phyloP scores from a whole-genome alignment of 2,888 invertebrate genomes.

The Thera britannica region DNA sequence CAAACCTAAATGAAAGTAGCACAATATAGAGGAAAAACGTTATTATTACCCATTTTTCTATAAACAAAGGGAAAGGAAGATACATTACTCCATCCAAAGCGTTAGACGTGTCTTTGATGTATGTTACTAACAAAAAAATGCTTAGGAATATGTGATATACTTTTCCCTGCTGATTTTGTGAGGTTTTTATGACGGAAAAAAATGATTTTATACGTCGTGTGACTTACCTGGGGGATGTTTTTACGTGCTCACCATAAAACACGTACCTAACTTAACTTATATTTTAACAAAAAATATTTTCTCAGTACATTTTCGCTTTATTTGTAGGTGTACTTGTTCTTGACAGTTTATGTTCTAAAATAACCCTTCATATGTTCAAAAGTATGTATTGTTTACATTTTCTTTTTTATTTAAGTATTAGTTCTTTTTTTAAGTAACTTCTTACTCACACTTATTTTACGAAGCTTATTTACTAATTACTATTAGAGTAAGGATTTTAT shows the following conservation, averaged over 20 bases:
- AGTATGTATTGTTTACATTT: no score
- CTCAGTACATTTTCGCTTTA: no score
- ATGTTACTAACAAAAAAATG: conserved; percentile 38
- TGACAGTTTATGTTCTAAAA: no score
- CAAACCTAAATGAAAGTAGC: conserved; percentile 24
- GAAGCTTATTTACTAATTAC: no score
- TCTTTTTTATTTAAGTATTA: no score
- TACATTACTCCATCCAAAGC: conserved; percentile 39
- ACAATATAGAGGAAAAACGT: conserved; percentile 30
- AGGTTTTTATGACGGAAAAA: conserved; percentile 23
- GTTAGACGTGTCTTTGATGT: conserved; percentile 45
- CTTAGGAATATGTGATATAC: conserved; percentile 29
- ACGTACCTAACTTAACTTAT: neutral
- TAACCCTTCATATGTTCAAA: no score
- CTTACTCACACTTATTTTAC: no score
- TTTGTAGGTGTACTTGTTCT: no score
- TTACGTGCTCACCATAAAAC: neutral
- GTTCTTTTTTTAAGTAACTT: no score
- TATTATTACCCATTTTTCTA: conserved; percentile 42
- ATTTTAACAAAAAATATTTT: neutral
- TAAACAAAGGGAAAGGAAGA: conserved; percentile 42
- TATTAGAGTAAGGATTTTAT: no score
- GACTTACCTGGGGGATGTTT: conserved; percentile 5
- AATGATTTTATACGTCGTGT: conserved; percentile 26
- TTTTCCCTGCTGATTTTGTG: conserved; percentile 33